phyloP scores from a whole-genome alignment of 2,797 vertebrate species.

The Hapalemur alaotrensis region DNA sequence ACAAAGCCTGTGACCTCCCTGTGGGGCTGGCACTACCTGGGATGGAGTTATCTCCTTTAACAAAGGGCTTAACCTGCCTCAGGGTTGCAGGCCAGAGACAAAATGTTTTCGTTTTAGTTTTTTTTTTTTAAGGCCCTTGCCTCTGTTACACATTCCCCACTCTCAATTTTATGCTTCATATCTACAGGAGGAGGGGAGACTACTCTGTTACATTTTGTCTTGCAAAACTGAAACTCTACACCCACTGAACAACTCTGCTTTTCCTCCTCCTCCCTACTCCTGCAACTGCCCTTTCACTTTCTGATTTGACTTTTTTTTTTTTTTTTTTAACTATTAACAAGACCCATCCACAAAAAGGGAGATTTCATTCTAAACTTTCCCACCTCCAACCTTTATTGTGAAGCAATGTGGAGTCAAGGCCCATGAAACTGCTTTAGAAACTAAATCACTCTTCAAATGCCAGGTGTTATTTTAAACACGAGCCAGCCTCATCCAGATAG shows the following conservation, averaged over 20 bases:
- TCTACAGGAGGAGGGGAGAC: too few species aligned
- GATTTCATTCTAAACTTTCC: neutral
- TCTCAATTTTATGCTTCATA: too few species aligned
- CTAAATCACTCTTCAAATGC: neutral
- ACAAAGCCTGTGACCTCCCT: too few species aligned
- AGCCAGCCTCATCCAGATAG: neutral
- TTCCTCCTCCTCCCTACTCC: accelerated
- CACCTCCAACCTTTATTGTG: neutral
- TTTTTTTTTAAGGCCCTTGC: too few species aligned
- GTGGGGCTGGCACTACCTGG: too few species aligned
- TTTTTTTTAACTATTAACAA: neutral
- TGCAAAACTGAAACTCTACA: neutral
- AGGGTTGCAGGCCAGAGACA: too few species aligned
- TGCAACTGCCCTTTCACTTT: neutral
- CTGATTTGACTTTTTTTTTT: neutral
- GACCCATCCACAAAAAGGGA: neutral
- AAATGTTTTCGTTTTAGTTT: too few species aligned
- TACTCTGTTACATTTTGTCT: neutral
- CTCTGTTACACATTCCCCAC: too few species aligned
- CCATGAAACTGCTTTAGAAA: neutral
- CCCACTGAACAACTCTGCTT: neutral
- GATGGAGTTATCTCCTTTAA: too few species aligned
- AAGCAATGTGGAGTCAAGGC: neutral
- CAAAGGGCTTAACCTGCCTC: too few species aligned
- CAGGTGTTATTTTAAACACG: neutral